Base-by-base conservation (phyloP, 2,797 vertebrate species). In the Cossypha niveicapilla region DNA sequence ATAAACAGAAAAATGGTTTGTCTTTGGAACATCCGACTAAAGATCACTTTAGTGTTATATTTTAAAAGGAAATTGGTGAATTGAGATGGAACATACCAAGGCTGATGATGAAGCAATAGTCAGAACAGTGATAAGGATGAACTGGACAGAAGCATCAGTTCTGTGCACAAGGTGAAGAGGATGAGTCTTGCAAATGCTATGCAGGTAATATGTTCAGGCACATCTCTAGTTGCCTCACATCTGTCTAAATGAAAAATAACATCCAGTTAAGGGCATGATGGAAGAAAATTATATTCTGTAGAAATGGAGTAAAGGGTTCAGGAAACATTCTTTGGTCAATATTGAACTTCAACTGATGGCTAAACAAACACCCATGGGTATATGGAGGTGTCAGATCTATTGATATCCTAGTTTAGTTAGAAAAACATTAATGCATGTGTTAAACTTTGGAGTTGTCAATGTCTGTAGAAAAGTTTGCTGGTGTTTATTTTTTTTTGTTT, bases 11-110 rank as follows among this genome's bases (percentile, higher is more conserved):
- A 86, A 80, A 62, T 27, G 4, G 11, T 34, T 4, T 60, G 34
- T 60, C 30, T 90, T 51, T 63, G 19, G 25, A 85, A 47, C 14
- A 13, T 65, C 23, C 6, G 73, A 24, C 37, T 84, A 7, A 94
- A 93, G n/a, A n/a, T n/a, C n/a, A n/a, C 27, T 84, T 41, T 23
- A 92, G 94, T 92, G 24, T 92, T 94, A 3, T 56, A 60, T 95
- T 94, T 93, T 86, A 53, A 50, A 96, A 88, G 86, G 77, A 67
- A 75, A 18, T 45, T 18, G 32, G 13, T 86, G 86, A 81, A 58
- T 42, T 78, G 70, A 79, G 53, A 34, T 82, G 86, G 44, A 90
- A 57, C 12, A 3, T 47, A 41, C 48, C 37, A 34, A 84, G 71
- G 22, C 67, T 74, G 90, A 62, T 5, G 12, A 39, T 3, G 10